phyloP scores from a whole-genome alignment of 2,888 invertebrate genomes.

The Melitaea athalia region DNA sequence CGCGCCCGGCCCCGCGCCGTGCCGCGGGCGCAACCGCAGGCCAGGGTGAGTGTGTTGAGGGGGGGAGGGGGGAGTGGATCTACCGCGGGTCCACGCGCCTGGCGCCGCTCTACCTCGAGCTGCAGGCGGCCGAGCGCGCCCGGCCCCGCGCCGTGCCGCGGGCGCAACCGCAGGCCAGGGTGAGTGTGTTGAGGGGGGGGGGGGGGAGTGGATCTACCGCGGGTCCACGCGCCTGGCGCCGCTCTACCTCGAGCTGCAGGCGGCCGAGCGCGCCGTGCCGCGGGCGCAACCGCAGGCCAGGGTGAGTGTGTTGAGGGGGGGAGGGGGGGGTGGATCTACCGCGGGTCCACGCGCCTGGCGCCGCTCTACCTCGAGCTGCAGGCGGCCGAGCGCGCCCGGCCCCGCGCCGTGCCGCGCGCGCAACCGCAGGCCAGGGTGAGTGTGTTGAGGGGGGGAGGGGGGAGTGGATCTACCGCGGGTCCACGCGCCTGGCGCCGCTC shows the following conservation, averaged over 20 bases:
- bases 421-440: conserved; percentile 55
- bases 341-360: conserved; percentile 93
- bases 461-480: conserved; percentile 98
- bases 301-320: conserved; percentile 47
- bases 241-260: conserved; percentile 69
- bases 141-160: conserved; percentile 59
- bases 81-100: conserved; percentile 92
- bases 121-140: conserved; percentile 65
- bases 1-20: conserved; percentile 55
- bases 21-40: conserved; percentile 56
- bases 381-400: conserved; percentile 60
- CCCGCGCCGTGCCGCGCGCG: conserved; percentile 57
- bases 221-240: conserved; percentile 46
- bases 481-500: conserved; percentile 86
- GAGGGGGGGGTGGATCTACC: conserved; percentile 96
- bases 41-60: conserved; percentile 61
- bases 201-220: too few species aligned
- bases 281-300: conserved; percentile 47
- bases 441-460: conserved; percentile 62
- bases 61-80: conserved; percentile 82
- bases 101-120: conserved; percentile 71
- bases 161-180: conserved; percentile 53
- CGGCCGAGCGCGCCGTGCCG: conserved; percentile 63
- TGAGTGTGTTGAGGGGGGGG: conserved; percentile 34
- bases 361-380: conserved; percentile 72